Percentiles rank a stretch among this genome's conserved stretches.
phyloP scores from a whole-genome alignment of 2,888 invertebrate genomes.

The Ophion ventricosus region DNA sequence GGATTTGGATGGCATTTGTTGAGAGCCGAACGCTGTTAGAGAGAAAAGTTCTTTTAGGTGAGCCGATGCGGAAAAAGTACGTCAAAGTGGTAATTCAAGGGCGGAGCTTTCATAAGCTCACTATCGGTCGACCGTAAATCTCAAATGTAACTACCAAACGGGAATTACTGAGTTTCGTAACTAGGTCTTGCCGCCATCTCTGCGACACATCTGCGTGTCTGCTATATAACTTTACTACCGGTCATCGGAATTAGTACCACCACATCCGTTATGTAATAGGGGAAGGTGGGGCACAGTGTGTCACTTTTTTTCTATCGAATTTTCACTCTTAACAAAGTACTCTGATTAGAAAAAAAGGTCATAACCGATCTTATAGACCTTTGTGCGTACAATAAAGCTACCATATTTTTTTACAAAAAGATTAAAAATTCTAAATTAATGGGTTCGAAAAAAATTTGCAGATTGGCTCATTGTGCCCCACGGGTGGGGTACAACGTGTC shows the following conservation, averaged over 20 bases:
- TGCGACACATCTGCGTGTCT: constrained; percentile 26
- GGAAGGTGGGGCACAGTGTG: no score
- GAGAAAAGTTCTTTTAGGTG: constrained; percentile 17
- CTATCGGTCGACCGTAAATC: constrained; percentile 6
- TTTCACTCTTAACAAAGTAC: no score
- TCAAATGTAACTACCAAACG: constrained; percentile 39
- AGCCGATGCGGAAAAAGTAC: constrained; percentile 30
- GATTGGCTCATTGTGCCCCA: no score
- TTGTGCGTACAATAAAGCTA: no score
- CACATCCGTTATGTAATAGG: not conserved
- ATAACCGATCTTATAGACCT: no score
- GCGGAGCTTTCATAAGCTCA: constrained; percentile 33
- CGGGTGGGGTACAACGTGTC: no score
- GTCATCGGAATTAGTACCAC: constrained; percentile 56
- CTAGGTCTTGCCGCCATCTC: constrained; percentile 44
- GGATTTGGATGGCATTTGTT: not conserved
- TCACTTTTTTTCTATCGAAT: no score
- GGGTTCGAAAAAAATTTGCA: no score
- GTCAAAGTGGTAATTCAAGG: constrained; percentile 31
- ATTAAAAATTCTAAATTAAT: no score
- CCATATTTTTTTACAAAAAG: no score
- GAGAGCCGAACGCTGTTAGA: constrained; percentile 17
- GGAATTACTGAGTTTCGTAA: constrained; percentile 64
- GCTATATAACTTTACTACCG: constrained; percentile 60
- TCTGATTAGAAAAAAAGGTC: no score